Evolutionary conservation across 2,888 invertebrate genomes (phyloP).

Genomic region (Drosophila ezoana): DNA sequence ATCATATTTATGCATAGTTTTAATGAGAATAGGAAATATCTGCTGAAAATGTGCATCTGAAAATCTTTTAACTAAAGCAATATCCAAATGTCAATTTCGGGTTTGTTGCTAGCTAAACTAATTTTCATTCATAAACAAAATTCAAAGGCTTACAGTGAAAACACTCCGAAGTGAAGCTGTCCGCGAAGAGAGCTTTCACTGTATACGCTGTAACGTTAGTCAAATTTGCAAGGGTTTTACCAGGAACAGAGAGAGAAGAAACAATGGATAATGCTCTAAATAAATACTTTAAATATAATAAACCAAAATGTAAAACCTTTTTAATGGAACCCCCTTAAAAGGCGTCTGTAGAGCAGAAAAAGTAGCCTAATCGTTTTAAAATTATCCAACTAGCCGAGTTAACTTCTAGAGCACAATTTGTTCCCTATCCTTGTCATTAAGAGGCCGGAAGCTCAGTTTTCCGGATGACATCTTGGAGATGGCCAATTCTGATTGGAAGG

Average conservation of each 20-base stretch:
- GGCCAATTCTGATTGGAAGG: too few species aligned
- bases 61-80: neutral
- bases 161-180: too few species aligned
- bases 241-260: neutral
- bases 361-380: too few species aligned
- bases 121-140: neutral
- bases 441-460: too few species aligned
- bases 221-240: constrained; percentile 19
- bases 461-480: too few species aligned
- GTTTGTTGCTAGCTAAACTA: neutral
- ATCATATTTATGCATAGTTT: constrained; percentile 30
- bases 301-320: neutral
- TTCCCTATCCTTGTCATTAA: too few species aligned
- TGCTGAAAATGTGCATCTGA: neutral
- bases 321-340: neutral
- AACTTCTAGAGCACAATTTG: too few species aligned
- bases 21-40: constrained; percentile 4
- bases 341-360: too few species aligned
- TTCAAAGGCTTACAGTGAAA: neutral
- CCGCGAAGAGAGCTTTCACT: neutral
- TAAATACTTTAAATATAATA: constrained; percentile 29
- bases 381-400: too few species aligned
- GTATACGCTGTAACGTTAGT: constrained; percentile 10
- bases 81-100: neutral
- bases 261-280: constrained; percentile 21